Percentiles rank a stretch among this genome's conserved stretches.
These are phyloP conservation scores for Wiebesia pumilae DNA, from an alignment of 1,140 invertebrate genomes.

Conservation along the genomic window DNA sequence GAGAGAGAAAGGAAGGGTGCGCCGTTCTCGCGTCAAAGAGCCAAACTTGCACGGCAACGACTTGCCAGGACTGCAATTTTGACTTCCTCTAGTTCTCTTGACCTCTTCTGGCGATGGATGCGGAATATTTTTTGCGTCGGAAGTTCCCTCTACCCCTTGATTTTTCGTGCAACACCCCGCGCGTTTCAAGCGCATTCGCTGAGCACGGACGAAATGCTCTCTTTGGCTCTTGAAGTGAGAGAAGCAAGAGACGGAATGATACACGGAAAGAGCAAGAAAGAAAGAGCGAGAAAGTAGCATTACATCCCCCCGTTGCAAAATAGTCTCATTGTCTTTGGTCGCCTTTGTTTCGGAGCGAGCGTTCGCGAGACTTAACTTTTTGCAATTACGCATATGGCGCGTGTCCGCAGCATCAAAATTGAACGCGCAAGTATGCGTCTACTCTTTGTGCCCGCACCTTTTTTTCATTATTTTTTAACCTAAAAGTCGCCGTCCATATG, in stretches of 20 bases:
- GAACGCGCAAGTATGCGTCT: constrained; percentile 13
- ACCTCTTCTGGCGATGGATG: neutral
- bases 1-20: neutral
- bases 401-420: constrained; percentile 42
- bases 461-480: constrained; percentile 22
- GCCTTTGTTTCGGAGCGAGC: constrained; percentile 14
- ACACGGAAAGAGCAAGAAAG: neutral
- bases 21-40: constrained; percentile 15
- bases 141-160: constrained; percentile 7
- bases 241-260: neutral
- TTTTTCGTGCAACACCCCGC: constrained; percentile 33
- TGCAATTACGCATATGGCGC: constrained; percentile 46
- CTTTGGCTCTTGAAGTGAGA: neutral
- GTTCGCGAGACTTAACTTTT: constrained; percentile 19
- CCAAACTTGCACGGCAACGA: neutral
- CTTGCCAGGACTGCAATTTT: constrained; percentile 33
- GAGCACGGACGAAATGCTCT: neutral
- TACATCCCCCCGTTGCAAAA: constrained; percentile 9
- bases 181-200: constrained; percentile 4
- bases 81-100: constrained; percentile 12
- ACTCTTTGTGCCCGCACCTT: constrained; percentile 23
- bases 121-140: neutral
- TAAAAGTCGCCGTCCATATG: constrained; percentile 35
- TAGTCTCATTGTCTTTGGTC: constrained; percentile 48
- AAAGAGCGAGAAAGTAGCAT: neutral